Base-by-base conservation (phyloP, 2,797 vertebrate species). In the Cyprinodon diabolis region DNA sequence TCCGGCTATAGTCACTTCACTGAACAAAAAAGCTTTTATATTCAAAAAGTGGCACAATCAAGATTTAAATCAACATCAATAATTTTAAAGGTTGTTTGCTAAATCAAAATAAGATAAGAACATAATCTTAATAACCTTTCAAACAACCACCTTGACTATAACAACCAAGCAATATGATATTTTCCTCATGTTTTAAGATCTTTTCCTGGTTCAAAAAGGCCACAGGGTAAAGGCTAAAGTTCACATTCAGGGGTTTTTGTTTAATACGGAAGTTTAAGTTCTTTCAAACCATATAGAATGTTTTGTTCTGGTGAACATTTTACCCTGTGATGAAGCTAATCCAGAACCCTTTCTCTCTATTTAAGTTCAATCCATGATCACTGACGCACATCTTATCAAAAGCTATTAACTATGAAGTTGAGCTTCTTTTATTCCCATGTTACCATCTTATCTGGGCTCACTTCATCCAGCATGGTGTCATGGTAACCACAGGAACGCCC, bases 401-500 rank as follows among this genome's bases (percentile, higher is more conserved):
- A 91, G 78, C 89, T 90, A 92, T 94, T 90, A 91, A 88, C 81
- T 86, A 85, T 85, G 83, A 87, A 88, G 86, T 88, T 90, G 35
- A 77, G 84, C 87, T 86, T 89, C 30, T 82, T 72, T 85, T 56
- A 48, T 62, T 90, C 88, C 87, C 90, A 87, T 90, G 92, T 91
- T 92, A 43, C 87, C 77, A 77, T 81, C 87, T 55, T 23, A 8
- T 54, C 72, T 65, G 58, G 75, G 82, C 87, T 90, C 89, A 0
- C 48, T 67, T 68, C 57, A 5, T 1, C 7, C 75, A 51, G 72
- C 51, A 1, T 30, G 84, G 84, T 80, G 87, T 91, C 93, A 95
- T 95, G 91, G 93, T 78, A 95, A 95, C 94, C 65, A 51, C 72
- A 87, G 85, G 86, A 89, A 87, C 80, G 82, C 90, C 90, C 79